phyloP scores from a whole-genome alignment of 92 coral and sea anemone species.

The Pocillopora grandis region DNA sequence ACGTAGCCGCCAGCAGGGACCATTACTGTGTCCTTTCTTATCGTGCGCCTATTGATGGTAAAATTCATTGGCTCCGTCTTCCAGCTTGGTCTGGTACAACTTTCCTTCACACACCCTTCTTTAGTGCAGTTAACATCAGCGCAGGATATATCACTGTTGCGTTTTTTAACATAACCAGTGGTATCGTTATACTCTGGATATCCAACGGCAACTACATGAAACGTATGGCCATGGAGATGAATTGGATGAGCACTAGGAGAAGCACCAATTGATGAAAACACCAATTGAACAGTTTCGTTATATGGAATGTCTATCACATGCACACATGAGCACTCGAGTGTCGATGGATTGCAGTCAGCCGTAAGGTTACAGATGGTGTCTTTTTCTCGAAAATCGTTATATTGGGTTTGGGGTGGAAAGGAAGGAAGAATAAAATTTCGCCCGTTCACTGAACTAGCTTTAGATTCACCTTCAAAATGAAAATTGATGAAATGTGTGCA shows the following conservation, averaged over 20 bases:
- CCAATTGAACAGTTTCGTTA: conserved; percentile 59
- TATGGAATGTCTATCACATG: conserved; percentile 61
- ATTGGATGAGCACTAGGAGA: conserved; percentile 28
- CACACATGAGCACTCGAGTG: conserved; percentile 57
- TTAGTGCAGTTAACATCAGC: conserved; percentile 42
- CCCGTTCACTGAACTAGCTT: conserved; percentile 54
- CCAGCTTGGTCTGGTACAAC: conserved; percentile 51
- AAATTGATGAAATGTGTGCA: conserved; percentile 55
- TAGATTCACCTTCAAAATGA: conserved; percentile 50
- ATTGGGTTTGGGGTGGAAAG: conserved; percentile 55
- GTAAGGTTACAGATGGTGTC: conserved; percentile 14
- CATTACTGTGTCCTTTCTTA: conserved; percentile 65
- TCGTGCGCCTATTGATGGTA: conserved; percentile 42
- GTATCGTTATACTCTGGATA: conserved; percentile 52
- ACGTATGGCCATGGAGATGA: conserved; percentile 66
- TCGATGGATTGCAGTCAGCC: conserved; percentile 41
- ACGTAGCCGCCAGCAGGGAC: conserved; percentile 67
- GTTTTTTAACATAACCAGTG: conserved; percentile 40
- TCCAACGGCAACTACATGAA: conserved; percentile 59
- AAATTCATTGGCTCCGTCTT: conserved; percentile 43
- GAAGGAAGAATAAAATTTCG: conserved; percentile 50
- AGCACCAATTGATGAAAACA: conserved; percentile 7
- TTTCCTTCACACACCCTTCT: neutral
- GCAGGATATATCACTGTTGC: conserved; percentile 56
- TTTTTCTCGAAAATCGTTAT: neutral